Percentiles rank a stretch among this genome's conserved stretches.
These are phyloP conservation scores for Miltochrista miniata DNA, from an alignment of 2,888 invertebrate genomes.

Conservation along the genomic window DNA sequence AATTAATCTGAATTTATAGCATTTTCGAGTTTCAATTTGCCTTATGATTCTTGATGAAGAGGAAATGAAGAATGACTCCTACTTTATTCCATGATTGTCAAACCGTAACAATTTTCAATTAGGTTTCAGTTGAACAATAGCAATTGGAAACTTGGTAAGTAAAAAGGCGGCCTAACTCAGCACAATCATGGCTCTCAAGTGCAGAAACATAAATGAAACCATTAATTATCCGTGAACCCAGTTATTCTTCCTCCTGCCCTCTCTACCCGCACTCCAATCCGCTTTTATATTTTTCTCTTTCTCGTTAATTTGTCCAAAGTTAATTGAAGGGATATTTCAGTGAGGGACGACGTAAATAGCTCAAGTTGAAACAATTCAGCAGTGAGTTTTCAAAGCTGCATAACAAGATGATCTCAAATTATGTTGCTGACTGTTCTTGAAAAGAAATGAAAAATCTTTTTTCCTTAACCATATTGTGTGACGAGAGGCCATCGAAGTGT, in stretches of 20 bases:
- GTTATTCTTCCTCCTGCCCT: conserved; percentile 69
- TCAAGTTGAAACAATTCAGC: conserved; percentile 52
- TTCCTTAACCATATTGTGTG: conserved; percentile 22
- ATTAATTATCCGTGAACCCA: conserved; percentile 80
- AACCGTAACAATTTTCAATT: conserved; percentile 67
- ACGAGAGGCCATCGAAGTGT: conserved; percentile 18
- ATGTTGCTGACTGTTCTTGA: conserved; percentile 42
- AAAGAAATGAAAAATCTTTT: conserved; percentile 31
- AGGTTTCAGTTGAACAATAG: conserved; percentile 69
- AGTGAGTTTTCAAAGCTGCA: conserved; percentile 48
- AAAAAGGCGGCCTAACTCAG: conserved; percentile 69
- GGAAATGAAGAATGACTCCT: neutral
- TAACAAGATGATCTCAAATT: conserved; percentile 56
- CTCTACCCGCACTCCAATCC: conserved; percentile 41
- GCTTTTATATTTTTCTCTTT: conserved; percentile 69
- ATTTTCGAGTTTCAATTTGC: neutral
- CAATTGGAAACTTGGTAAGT: conserved; percentile 69
- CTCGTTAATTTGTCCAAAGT: conserved; percentile 73
- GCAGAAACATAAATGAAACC: conserved; percentile 83
- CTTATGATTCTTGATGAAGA: neutral
- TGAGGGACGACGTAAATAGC: conserved; percentile 57
- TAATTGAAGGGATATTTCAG: conserved; percentile 71
- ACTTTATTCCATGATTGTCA: conserved; percentile 36
- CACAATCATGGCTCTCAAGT: conserved; percentile 80
- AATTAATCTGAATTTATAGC: too few relatives aligned